Evolutionary conservation across 2,888 invertebrate species (phyloP), one percentile per base, ranked within the genome.

Genomic region (Ophion ventricosus): DNA sequence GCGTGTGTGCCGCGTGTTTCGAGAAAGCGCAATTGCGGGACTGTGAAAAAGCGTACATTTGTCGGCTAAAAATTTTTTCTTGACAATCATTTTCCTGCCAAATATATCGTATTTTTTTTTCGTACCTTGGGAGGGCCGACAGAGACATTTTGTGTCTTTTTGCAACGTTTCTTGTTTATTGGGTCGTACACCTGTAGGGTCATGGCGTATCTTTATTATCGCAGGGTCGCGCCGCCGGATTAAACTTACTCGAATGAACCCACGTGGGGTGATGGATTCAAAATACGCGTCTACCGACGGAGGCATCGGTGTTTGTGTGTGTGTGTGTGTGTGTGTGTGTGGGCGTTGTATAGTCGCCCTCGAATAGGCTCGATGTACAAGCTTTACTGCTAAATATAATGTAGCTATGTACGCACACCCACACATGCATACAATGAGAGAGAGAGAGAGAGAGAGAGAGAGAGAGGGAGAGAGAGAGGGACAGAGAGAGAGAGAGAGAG

Each of bases 301-400:
- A 35, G 49, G 61, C 35, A 29, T 26, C 69, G 63, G 72, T 35
- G 49, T 35, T 59, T 17, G 66, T 25, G n/a, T 35, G 7, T 29
- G 8, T 35, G 49, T 2, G 17, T n/a, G 49, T 35, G 66, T 17
- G 66, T 25, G n/a, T 35, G 7, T 29, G 8, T 35, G 49, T 2
- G 17, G 17, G 49, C 17, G 17, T 49, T 17, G 49, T 0, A 3
- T 57, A 57, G 20, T 54, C 20, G 20, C 26, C 67, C 35, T 54
- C 25, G 40, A 35, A 29, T 25, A 49, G 77, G 59, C 59, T 82
- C 73, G 26, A 57, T 14, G 49, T 49, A 73, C 40, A 1, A 43
- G 49, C 66, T 77, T 67, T 77, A 66, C 67, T 73, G 78, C 56
- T 73, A 63, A 54, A 73, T 67, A 56, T 74, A 63, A 74, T 40